These are phyloP conservation scores for Remorina albescens DNA, from an alignment of 2,797 vertebrate genomes.

Conservation along the genomic window DNA sequence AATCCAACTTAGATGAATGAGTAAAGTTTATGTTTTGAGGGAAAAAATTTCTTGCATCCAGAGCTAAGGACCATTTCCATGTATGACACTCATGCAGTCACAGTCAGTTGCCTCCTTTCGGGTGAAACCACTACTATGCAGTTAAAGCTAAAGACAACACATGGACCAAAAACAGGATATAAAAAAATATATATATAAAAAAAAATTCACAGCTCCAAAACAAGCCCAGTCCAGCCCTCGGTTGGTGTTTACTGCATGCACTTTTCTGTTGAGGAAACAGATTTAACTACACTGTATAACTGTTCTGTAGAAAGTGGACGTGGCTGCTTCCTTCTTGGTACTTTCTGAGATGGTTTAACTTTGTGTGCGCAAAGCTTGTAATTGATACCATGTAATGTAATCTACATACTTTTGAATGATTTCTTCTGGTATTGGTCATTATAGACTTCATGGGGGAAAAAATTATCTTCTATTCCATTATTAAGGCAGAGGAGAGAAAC, in stretches of 20 bases:
- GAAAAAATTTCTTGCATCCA: constrained; percentile 36
- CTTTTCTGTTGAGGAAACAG: constrained; percentile 55
- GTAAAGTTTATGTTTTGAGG: constrained; percentile 21
- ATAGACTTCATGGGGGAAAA: constrained; percentile 3
- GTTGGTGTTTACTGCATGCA: constrained; percentile 63
- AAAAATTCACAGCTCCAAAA: constrained; percentile 70
- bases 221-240: constrained; percentile 56
- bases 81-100: constrained; percentile 45
- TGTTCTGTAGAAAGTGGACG: constrained; percentile 52
- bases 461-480: background rate
- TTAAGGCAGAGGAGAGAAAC: background rate
- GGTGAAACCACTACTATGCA: constrained; percentile 77
- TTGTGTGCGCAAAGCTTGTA: constrained; percentile 10
- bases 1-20: constrained; percentile 29
- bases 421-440: background rate
- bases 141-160: constrained; percentile 73
- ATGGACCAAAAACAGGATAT: constrained; percentile 73
- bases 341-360: constrained; percentile 13
- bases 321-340: constrained; percentile 32
- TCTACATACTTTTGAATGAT: constrained; percentile 6
- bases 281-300: constrained; percentile 49
- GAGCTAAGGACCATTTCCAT: constrained; percentile 40
- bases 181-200: constrained; percentile 71
- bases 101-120: constrained; percentile 52
- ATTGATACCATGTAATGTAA: background rate